Percentiles rank a stretch among this genome's conserved stretches.
These are phyloP conservation scores for Sinodicranocentrus sp. DNA, from an alignment of 2,888 invertebrate genomes.

Conservation along the genomic window DNA sequence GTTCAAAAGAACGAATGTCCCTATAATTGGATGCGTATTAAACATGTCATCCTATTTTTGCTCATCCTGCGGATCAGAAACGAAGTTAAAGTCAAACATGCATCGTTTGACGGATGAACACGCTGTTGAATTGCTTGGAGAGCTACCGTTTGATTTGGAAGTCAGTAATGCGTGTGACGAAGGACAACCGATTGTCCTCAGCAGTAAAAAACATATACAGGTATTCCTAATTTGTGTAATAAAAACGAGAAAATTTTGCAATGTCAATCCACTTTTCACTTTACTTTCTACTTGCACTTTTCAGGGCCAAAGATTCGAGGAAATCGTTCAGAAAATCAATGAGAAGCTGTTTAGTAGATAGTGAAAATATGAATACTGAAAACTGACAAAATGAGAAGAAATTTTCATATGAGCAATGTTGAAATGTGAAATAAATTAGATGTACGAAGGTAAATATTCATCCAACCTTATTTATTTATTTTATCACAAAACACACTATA, in stretches of 20 bases:
- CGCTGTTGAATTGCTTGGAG: constrained; percentile 84
- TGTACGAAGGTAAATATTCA: not conserved
- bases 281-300: not conserved
- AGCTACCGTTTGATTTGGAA: constrained; percentile 86
- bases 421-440: not conserved
- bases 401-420: no score
- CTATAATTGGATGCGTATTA: constrained; percentile 92
- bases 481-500: not conserved
- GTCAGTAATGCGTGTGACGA: constrained; percentile 86
- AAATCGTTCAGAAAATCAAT: constrained; percentile 76
- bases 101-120: constrained; percentile 80
- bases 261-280: not conserved
- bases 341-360: constrained; percentile 10
- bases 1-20: constrained; percentile 90
- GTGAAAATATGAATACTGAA: no score
- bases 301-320: constrained; percentile 77
- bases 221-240: constrained; percentile 63
- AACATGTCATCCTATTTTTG: constrained; percentile 93
- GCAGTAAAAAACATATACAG: constrained; percentile 81
- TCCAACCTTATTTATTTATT: not conserved
- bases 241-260: not conserved
- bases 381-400: no score
- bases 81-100: constrained; percentile 81
- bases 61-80: constrained; percentile 86
- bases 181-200: constrained; percentile 87